Percentiles rank a stretch among this genome's conserved stretches.
phyloP scores from a whole-genome alignment of 2,888 invertebrate species.

The Dromius quadrimaculatus region DNA sequence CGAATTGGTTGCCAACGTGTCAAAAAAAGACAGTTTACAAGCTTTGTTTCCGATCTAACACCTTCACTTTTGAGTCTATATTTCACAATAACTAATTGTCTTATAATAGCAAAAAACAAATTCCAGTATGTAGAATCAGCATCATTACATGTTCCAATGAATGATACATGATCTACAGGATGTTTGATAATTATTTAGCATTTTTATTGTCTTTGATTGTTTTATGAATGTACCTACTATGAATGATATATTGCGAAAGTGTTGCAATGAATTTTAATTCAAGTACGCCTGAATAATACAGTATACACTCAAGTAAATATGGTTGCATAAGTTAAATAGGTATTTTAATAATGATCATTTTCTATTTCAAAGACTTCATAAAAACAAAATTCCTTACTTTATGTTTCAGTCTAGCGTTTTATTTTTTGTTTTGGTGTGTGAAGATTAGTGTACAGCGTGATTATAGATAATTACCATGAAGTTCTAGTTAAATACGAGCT shows the following conservation, averaged over 20 bases:
- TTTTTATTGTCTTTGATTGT: slow-evolving; percentile 15
- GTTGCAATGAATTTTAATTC: background rate
- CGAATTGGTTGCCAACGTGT: background rate
- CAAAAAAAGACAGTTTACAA: background rate
- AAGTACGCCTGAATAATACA: background rate
- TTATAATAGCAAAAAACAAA: slow-evolving; percentile 17
- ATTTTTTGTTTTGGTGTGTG: slow-evolving; percentile 9
- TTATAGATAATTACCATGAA: slow-evolving; percentile 22
- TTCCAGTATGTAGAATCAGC: slow-evolving; percentile 37
- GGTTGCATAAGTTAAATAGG: slow-evolving; percentile 16
- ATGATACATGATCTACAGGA: slow-evolving; percentile 24
- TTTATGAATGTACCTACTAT: slow-evolving; percentile 1
- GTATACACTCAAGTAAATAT: slow-evolving; percentile 17
- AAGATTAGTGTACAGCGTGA: slow-evolving; percentile 14
- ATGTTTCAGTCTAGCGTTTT: background rate
- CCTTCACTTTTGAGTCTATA: slow-evolving; percentile 35
- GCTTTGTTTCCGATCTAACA: slow-evolving; percentile 18
- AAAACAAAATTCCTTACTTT: slow-evolving; percentile 8
- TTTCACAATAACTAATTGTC: slow-evolving; percentile 37
- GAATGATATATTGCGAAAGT: slow-evolving; percentile 6
- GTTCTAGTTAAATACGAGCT: slow-evolving; percentile 10
- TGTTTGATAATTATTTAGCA: background rate
- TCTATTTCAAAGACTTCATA: background rate
- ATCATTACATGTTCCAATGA: slow-evolving; percentile 15
- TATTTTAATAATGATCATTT: slow-evolving; percentile 16